These are phyloP conservation scores for Pelecanoides urinatrix DNA, from an alignment of 2,113 vertebrate genomes.

Conservation along the genomic window DNA sequence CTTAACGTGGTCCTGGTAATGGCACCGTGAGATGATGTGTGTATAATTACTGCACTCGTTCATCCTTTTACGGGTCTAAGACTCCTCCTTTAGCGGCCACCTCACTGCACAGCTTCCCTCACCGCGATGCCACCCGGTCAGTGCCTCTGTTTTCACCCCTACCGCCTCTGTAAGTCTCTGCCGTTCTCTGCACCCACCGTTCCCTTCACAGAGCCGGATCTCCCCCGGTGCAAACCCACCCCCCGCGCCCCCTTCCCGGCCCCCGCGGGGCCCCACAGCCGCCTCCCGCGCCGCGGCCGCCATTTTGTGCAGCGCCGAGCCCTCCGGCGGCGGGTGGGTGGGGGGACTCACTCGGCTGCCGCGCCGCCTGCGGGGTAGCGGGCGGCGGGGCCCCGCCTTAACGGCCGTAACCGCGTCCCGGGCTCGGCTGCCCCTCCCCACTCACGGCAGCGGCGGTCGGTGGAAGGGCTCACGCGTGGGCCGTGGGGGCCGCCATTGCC, in stretches of 20 bases:
- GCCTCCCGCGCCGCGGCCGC: not conserved
- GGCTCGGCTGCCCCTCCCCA: not conserved
- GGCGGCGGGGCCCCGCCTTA: too few relatives aligned
- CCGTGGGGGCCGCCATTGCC: not conserved
- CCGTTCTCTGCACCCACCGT: too few relatives aligned
- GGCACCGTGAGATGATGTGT: rapidly evolving
- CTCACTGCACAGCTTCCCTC: not conserved
- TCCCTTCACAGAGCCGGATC: too few relatives aligned
- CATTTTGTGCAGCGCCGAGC: not conserved
- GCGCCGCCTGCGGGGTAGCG: too few relatives aligned
- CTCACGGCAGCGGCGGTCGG: not conserved
- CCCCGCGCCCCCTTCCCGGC: too few relatives aligned
- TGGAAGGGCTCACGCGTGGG: not conserved
- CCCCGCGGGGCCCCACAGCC: too few relatives aligned
- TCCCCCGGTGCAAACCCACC: rapidly evolving
- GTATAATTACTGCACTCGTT: rapidly evolving
- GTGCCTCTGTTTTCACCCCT: rapidly evolving
- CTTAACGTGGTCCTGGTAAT: not conserved
- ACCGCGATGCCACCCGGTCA: rapidly evolving
- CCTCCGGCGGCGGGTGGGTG: too few relatives aligned
- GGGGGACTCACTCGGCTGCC: too few relatives aligned
- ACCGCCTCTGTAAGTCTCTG: rapidly evolving
- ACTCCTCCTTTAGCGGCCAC: rapidly evolving
- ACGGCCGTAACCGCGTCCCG: not conserved
- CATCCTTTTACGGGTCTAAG: not conserved